phyloP scores from a whole-genome alignment of 2,888 invertebrate species.

The Dryocosmus kuriphilus region DNA sequence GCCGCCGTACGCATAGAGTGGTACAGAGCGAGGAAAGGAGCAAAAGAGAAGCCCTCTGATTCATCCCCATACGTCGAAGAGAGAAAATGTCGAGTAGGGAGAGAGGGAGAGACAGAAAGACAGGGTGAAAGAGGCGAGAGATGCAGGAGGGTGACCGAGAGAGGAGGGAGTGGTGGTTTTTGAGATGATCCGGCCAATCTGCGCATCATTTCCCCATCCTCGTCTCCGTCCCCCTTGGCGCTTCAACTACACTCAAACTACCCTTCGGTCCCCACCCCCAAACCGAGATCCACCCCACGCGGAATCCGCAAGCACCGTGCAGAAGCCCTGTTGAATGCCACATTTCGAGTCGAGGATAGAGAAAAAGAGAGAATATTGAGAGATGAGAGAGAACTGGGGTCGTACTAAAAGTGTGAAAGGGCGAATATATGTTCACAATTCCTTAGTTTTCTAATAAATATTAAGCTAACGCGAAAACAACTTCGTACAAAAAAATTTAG shows the following conservation, averaged over 20 bases:
- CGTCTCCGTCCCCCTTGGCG: conserved; percentile 51
- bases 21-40: conserved; percentile 47
- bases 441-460: too few species aligned
- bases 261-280: conserved; percentile 31
- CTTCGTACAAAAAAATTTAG: too few species aligned
- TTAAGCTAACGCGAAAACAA: too few species aligned
- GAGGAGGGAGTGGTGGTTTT: conserved; percentile 72
- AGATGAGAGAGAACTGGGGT: conserved; percentile 49
- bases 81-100: conserved; percentile 40
- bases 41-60: conserved; percentile 40
- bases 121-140: conserved; percentile 45
- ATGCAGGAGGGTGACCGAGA: conserved; percentile 47
- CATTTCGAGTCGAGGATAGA: conserved; percentile 69
- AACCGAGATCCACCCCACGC: conserved; percentile 57
- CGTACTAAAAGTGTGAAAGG: conserved; percentile 57
- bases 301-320: conserved; percentile 68
- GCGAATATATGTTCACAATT: conserved; percentile 16
- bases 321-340: conserved; percentile 76
- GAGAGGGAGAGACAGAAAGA: conserved; percentile 45
- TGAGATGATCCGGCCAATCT: conserved; percentile 78
- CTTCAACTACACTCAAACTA: conserved; percentile 53
- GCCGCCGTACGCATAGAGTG: conserved; percentile 56
- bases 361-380: conserved; percentile 52
- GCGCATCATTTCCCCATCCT: conserved; percentile 77
- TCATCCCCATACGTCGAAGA: conserved; percentile 38